Evolutionary conservation across 2,888 invertebrate species (phyloP).

Genomic region (Stramonita haemastoma): DNA sequence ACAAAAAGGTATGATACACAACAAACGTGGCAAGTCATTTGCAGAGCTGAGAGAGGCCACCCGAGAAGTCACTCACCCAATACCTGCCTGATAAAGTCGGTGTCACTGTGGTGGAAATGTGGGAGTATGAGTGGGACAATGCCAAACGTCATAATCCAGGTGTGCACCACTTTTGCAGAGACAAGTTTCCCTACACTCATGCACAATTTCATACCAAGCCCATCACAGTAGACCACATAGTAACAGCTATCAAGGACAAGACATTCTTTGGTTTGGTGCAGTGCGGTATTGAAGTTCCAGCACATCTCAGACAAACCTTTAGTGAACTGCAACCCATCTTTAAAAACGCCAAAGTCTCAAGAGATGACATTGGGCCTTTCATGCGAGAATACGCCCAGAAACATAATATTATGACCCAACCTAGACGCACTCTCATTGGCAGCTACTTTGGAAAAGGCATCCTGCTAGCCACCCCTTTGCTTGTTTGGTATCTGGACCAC

Average conservation of each 20-base stretch:
- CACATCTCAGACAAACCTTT: neutral
- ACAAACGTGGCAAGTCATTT: too few species aligned
- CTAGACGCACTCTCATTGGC: neutral
- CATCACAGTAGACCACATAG: neutral
- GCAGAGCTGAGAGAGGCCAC: neutral
- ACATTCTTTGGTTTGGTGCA: neutral
- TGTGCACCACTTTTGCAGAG: neutral
- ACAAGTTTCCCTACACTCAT: neutral
- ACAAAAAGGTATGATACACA: too few species aligned
- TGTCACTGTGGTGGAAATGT: constrained; percentile 32
- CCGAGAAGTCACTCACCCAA: neutral
- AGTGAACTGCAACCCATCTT: neutral
- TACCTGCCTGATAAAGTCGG: neutral
- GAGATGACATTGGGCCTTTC: neutral
- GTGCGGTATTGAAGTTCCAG: neutral
- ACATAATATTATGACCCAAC: neutral
- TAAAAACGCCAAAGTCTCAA: neutral
- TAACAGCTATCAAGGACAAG: neutral
- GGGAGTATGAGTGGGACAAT: constrained; percentile 36
- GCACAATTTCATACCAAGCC: neutral
- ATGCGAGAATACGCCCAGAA: neutral
- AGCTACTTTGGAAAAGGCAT: neutral
- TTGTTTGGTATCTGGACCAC: constrained; percentile 52
- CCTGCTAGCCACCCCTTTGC: neutral
- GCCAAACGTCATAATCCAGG: neutral